Evolutionary conservation across 2,888 invertebrate species (phyloP).

Genomic region (Automeris io): DNA sequence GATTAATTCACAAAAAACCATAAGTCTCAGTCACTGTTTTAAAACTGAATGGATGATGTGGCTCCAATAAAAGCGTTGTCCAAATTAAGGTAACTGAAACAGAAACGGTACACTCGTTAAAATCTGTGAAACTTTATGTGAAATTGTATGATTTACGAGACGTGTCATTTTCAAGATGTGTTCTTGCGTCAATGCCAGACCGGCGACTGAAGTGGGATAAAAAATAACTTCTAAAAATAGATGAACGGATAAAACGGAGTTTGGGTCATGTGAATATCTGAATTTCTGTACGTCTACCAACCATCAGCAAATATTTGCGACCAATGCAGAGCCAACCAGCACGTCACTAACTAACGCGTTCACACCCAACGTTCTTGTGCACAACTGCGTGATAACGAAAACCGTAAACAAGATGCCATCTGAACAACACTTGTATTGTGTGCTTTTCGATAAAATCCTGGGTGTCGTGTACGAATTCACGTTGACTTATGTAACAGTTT

Average conservation of each 20-base stretch:
- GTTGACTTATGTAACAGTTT: slow-evolving; percentile 26
- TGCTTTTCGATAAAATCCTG: slow-evolving; percentile 40
- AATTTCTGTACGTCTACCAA: slow-evolving; percentile 21
- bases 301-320: slow-evolving; percentile 33
- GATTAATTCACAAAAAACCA: slow-evolving; percentile 60
- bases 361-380: slow-evolving; percentile 36
- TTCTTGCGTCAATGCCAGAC: slow-evolving; percentile 53
- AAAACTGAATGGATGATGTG: slow-evolving; percentile 53
- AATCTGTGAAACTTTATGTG: not conserved
- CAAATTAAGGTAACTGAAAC: slow-evolving; percentile 70
- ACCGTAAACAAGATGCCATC: slow-evolving; percentile 52
- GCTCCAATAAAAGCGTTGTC: slow-evolving; percentile 48
- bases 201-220: slow-evolving; percentile 58
- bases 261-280: slow-evolving; percentile 60
- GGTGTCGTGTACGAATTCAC: slow-evolving; percentile 16
- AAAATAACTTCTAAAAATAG: slow-evolving; percentile 62
- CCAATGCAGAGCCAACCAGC: slow-evolving; percentile 56
- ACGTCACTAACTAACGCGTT: slow-evolving; percentile 52
- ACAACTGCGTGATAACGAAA: slow-evolving; percentile 48
- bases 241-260: slow-evolving; percentile 44
- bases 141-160: slow-evolving; percentile 23
- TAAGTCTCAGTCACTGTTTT: slow-evolving; percentile 47
- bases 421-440: slow-evolving; percentile 33
- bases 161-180: slow-evolving; percentile 39
- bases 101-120: slow-evolving; percentile 28